Evolutionary conservation across 2,888 invertebrate species (phyloP).

Genomic region (Tenthredo notha): DNA sequence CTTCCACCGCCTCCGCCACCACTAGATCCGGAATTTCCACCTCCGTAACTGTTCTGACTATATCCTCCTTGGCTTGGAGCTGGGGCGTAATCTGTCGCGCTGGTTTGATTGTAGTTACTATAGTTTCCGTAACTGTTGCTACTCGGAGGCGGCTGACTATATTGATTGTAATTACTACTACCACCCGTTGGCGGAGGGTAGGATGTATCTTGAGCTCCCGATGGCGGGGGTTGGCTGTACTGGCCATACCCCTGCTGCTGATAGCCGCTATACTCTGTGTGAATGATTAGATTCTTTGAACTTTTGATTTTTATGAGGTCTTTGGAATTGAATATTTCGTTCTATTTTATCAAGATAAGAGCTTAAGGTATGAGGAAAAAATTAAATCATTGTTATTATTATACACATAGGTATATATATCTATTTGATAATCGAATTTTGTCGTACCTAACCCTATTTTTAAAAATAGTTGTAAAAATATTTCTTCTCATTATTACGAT

Average conservation of each 20-base stretch:
- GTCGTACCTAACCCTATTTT: constrained; percentile 18
- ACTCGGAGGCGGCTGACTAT: constrained; percentile 75
- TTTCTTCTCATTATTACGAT: background rate
- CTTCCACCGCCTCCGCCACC: constrained; percentile 23
- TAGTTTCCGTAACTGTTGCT: constrained; percentile 70
- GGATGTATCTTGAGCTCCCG: constrained; percentile 73
- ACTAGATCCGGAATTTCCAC: constrained; percentile 53
- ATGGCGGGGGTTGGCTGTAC: constrained; percentile 74
- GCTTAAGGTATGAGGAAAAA: background rate
- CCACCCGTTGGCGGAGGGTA: constrained; percentile 74
- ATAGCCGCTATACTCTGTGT: constrained; percentile 74
- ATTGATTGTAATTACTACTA: constrained; percentile 71
- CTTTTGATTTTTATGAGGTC: background rate
- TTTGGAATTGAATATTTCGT: background rate
- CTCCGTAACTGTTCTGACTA: constrained; percentile 69
- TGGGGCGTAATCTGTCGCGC: constrained; percentile 69
- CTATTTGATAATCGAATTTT: background rate
- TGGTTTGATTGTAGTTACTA: constrained; percentile 67
- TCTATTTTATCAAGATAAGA: background rate
- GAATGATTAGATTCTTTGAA: background rate
- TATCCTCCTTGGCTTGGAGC: constrained; percentile 70
- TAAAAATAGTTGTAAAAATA: background rate
- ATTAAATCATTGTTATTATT: background rate
- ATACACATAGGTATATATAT: background rate
- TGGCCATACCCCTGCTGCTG: constrained; percentile 74